Percentiles rank a stretch among this genome's conserved stretches.
phyloP scores from a whole-genome alignment of 2,113 vertebrate genomes.

The Serinus canaria region DNA sequence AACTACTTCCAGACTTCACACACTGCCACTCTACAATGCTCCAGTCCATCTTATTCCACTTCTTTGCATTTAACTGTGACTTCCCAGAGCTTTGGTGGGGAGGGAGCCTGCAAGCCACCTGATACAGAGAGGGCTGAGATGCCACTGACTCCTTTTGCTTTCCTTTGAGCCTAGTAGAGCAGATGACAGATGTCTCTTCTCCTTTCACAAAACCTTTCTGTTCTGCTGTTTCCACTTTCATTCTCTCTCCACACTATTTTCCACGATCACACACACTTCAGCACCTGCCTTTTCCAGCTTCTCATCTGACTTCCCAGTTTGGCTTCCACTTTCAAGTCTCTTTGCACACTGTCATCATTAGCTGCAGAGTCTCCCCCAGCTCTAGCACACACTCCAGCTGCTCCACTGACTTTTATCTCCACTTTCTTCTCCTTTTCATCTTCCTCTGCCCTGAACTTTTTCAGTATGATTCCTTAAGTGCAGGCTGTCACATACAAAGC shows the following conservation, averaged over 20 bases:
- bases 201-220: slow-evolving; percentile 16
- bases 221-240: background rate
- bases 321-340: background rate
- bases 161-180: background rate
- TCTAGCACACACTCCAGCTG: background rate
- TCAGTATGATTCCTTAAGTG: background rate
- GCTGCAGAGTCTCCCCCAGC: background rate
- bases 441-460: background rate
- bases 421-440: slow-evolving; percentile 14
- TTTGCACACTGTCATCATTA: background rate
- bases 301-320: slow-evolving; percentile 8
- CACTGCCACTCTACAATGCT: background rate
- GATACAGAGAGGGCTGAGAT: slow-evolving; percentile 8
- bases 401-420: slow-evolving; percentile 14
- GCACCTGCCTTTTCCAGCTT: background rate
- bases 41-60: background rate
- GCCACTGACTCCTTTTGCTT: background rate
- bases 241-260: background rate
- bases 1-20: background rate
- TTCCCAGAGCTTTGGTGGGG: background rate
- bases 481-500: background rate
- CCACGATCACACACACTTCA: background rate
- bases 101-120: slow-evolving; percentile 15
- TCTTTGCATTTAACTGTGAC: background rate
- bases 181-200: background rate